These are phyloP conservation scores for Graptemys geographica DNA, from an alignment of 2,797 vertebrate species.

Conservation along the genomic window DNA sequence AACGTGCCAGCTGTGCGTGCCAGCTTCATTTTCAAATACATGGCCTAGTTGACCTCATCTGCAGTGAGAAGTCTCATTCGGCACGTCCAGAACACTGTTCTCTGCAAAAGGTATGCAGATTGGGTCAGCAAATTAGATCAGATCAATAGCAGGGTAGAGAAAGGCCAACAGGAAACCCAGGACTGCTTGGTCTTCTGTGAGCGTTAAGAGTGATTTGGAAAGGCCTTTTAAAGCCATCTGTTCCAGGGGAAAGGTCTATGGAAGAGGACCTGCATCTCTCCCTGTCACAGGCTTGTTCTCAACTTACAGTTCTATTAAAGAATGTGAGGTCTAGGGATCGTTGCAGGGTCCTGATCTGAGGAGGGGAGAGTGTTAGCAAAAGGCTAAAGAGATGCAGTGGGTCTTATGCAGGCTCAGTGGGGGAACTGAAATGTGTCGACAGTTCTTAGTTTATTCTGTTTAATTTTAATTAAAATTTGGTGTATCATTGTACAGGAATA, in stretches of 20 bases:
- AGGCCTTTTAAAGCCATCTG: neutral
- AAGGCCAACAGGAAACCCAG: neutral
- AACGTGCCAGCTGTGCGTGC: neutral
- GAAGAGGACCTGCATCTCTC: neutral
- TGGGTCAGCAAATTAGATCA: neutral
- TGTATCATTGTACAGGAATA: neutral
- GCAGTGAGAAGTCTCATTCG: neutral
- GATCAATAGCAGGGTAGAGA: neutral
- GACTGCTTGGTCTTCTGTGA: neutral
- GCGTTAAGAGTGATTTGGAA: neutral
- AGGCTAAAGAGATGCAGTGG: neutral
- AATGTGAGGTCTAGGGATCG: neutral
- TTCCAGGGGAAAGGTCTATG: neutral
- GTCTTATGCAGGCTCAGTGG: neutral
- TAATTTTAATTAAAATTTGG: neutral
- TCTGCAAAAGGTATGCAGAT: neutral
- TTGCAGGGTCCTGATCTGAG: neutral
- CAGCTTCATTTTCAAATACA: neutral
- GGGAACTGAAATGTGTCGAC: neutral
- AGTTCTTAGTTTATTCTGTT: neutral
- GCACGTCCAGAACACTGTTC: neutral
- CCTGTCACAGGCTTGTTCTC: neutral
- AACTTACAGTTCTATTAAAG: neutral
- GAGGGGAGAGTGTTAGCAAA: neutral
- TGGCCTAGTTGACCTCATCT: neutral